phyloP scores from a whole-genome alignment of 2,113 vertebrate species.

The Peucedramus taeniatus region DNA sequence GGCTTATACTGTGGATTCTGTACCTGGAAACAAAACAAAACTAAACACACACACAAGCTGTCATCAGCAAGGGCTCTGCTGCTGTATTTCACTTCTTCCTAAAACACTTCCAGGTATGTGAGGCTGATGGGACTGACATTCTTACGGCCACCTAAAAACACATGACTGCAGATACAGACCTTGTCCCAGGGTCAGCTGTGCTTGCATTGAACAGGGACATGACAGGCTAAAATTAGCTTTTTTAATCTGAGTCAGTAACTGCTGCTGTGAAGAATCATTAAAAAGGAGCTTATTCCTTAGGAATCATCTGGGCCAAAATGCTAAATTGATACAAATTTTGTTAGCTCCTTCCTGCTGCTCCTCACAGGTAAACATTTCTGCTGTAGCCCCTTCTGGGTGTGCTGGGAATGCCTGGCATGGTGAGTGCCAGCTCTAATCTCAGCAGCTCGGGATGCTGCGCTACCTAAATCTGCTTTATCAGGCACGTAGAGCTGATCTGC shows the following conservation, averaged over 20 bases:
- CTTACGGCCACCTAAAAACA: not conserved
- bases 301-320: not conserved
- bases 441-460: rapidly evolving
- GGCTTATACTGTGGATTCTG: not conserved
- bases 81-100: not conserved
- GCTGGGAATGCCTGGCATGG: not conserved
- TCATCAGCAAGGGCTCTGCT: not conserved
- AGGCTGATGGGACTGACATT: not conserved
- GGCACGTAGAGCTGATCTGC: not conserved
- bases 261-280: not conserved
- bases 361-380: not conserved
- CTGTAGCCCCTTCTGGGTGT: not conserved
- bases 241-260: not conserved
- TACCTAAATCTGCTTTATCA: not conserved
- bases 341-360: not conserved
- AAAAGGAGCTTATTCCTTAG: not conserved
- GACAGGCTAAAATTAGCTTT: not conserved
- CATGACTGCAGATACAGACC: rapidly evolving
- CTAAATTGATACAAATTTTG: not conserved
- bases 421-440: not conserved
- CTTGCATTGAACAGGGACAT: not conserved
- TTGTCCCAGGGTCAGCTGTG: not conserved
- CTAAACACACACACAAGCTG: not conserved
- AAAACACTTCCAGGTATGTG: not conserved
- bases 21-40: not conserved